Evolutionary conservation across 1,140 invertebrate genomes (phyloP), one percentile per base, ranked within the genome.

Genomic region (Papilio polyxenes): DNA sequence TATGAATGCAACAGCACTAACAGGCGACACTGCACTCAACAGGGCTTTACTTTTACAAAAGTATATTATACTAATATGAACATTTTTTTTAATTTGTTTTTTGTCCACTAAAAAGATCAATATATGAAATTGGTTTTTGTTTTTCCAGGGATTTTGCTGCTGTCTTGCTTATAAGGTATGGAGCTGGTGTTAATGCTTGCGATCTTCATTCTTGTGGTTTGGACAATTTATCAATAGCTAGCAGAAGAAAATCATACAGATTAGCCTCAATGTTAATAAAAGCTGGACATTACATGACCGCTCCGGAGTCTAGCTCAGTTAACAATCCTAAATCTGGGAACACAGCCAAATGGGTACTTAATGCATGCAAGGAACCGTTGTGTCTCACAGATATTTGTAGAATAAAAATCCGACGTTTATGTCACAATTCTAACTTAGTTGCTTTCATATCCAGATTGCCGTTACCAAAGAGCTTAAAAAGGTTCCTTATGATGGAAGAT

Each of bases 121-220:
- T 56, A 23, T 82, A 59, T 23, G 20, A 53, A 23, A 7, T 51
- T 76, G 3, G 17, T 40, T 80, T 80, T 80, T 13, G 3, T 75
- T 75, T 69, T 94, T 93, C 81, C 88, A 95, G 94, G 85, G 93
- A 95, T 79, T 80, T 89, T 79, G 92, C 91, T 7, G 92, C 93
- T 23, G 84, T 92, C 62, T 81, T 94, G 8, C 86, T 95, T 8
- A 93, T 95, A 48, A 89, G 91, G 72, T 91, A 95, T 80, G 94
- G 94, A 23, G 93, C 92, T n/a, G 91, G 95, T 82, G 94, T 95
- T 1, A 95, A 95, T 75, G 84, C 89, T 1, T 94, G 91, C 81
- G 92, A 94, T 82, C 83, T 94, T 65, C 89, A 90, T 65, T 89
- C 91, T 8, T 93, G 92, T 81, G 91, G 91, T 40, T 84, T 95